Conservation (phyloP, 2,888 invertebrate species). For the Thumatha senex region DNA sequence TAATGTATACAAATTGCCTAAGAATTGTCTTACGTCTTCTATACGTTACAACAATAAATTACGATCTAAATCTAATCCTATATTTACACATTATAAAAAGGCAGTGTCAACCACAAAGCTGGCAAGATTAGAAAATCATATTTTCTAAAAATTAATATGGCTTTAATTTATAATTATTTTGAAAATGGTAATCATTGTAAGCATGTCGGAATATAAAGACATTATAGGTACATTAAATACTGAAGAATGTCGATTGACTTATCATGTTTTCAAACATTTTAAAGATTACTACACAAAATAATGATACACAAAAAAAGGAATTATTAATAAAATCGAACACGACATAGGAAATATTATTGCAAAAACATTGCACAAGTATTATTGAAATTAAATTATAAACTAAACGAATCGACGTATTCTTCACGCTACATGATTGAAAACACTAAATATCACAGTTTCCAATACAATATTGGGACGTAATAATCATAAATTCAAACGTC, state of each 20-base stretch:
- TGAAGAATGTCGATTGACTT: slow-evolving; percentile 36
- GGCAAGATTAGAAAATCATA: slow-evolving; percentile 78
- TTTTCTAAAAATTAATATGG: slow-evolving; percentile 82
- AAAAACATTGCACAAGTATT: slow-evolving; percentile 55
- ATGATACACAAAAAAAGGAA: slow-evolving; percentile 41
- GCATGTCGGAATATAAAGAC: slow-evolving; percentile 20
- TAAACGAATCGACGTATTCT: slow-evolving; percentile 53
- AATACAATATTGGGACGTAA: slow-evolving; percentile 65
- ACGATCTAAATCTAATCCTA: slow-evolving; percentile 47
- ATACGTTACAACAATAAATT: slow-evolving; percentile 19
- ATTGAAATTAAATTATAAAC: slow-evolving; percentile 43
- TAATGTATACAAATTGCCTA: slow-evolving; percentile 4
- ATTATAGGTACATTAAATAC: slow-evolving; percentile 31
- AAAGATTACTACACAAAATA: slow-evolving; percentile 11
- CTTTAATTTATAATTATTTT: slow-evolving; percentile 64
- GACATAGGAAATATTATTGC: slow-evolving; percentile 64
- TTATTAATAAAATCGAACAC: slow-evolving; percentile 54
- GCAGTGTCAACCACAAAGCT: slow-evolving; percentile 80
- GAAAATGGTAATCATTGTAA: slow-evolving; percentile 58
- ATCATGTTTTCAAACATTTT: slow-evolving; percentile 28
- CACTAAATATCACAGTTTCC: slow-evolving; percentile 82
- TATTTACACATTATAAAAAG: slow-evolving; percentile 77
- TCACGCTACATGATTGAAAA: slow-evolving; percentile 72
- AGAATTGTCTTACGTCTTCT: slow-evolving; percentile 28
- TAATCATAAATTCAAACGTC: slow-evolving; percentile 39